Evolutionary conservation across 1,140 invertebrate species (phyloP).

Genomic region (Varroa destructor): DNA sequence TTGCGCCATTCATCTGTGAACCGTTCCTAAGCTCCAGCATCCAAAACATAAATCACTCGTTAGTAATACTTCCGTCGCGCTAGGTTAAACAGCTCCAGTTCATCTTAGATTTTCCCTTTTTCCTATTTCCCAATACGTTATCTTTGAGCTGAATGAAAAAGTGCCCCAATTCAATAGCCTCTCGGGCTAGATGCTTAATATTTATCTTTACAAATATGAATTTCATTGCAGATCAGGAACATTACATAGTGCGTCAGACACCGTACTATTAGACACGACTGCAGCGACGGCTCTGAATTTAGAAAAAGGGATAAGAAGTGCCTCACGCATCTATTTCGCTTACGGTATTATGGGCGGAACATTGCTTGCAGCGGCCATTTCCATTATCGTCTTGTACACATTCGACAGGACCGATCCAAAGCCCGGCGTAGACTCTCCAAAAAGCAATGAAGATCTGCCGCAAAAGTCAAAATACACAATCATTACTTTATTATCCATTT

Average conservation of each 20-base stretch:
- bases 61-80: too few relatives aligned
- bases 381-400: neutral
- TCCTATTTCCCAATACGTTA: too few relatives aligned
- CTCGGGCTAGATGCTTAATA: too few relatives aligned
- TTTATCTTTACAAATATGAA: too few relatives aligned
- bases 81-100: too few relatives aligned
- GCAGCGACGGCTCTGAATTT: neutral
- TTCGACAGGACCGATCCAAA: slow-evolving; percentile 12
- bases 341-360: neutral
- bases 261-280: neutral
- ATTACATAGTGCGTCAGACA: neutral
- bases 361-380: neutral
- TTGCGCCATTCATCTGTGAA: slow-evolving; percentile 14
- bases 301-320: neutral
- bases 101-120: too few relatives aligned
- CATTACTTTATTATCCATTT: neutral
- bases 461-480: slow-evolving; percentile 2
- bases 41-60: neutral
- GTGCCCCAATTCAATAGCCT: too few relatives aligned
- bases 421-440: neutral
- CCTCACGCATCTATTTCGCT: neutral
- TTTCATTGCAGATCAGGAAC: neutral
- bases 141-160: too few relatives aligned
- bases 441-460: neutral
- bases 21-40: slow-evolving; percentile 11